Conservation (phyloP, 2,888 invertebrate species). For the Aleiodes leptofemur region DNA sequence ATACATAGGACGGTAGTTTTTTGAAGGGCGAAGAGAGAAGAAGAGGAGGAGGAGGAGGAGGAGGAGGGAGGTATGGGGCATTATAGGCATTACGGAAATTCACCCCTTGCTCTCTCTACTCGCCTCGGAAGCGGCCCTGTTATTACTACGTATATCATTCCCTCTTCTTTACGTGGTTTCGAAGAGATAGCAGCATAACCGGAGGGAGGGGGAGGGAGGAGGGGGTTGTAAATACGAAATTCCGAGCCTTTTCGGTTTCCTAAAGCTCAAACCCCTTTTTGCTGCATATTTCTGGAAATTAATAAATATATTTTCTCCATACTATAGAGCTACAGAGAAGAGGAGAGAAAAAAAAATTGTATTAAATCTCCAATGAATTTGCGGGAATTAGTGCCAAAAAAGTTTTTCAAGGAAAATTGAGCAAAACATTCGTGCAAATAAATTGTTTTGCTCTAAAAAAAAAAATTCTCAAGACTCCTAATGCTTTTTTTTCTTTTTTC, state of each 20-base stretch:
- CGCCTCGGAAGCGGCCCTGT: slow-evolving; percentile 64
- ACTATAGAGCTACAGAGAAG: not conserved
- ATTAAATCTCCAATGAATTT: not conserved
- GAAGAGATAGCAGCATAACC: slow-evolving; percentile 55
- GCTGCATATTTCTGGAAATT: slow-evolving; percentile 36
- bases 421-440: too few species aligned
- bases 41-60: too few species aligned
- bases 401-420: too few species aligned
- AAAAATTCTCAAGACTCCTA: too few species aligned
- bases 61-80: slow-evolving; percentile 52
- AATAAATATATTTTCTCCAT: slow-evolving; percentile 29
- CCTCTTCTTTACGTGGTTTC: slow-evolving; percentile 62
- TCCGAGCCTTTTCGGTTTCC: slow-evolving; percentile 52
- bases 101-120: slow-evolving; percentile 63
- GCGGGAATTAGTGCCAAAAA: too few species aligned
- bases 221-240: slow-evolving; percentile 66
- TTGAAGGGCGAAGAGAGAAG: slow-evolving; percentile 10
- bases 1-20: slow-evolving; percentile 46
- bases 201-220: slow-evolving; percentile 43
- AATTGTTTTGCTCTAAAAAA: too few species aligned
- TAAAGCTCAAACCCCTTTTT: slow-evolving; percentile 18
- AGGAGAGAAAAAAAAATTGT: too few species aligned
- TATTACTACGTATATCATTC: slow-evolving; percentile 72
- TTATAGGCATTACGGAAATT: slow-evolving; percentile 70
- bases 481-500: too few species aligned